Conservation (phyloP, 2,113 vertebrate genomes). For the Anser cygnoides region DNA sequence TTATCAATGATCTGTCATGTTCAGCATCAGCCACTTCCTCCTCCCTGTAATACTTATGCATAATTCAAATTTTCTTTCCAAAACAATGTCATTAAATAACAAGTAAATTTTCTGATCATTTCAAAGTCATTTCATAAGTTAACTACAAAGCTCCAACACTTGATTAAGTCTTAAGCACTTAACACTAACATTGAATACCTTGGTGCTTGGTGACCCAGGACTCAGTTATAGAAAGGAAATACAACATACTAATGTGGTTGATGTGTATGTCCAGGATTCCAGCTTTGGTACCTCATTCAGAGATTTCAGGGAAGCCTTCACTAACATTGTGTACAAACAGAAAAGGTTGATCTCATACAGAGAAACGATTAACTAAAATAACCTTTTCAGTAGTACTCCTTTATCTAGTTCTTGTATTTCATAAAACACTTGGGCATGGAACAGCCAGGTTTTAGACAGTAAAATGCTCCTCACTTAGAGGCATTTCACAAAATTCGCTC, state of each 20-base stretch:
- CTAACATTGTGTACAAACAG: not conserved
- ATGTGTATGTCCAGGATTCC: not conserved
- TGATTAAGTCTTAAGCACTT: not conserved
- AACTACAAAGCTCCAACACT: not conserved
- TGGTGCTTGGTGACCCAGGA: not conserved
- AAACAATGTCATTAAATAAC: not conserved
- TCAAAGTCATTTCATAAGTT: not conserved
- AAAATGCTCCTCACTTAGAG: not conserved
- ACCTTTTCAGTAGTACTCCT: not conserved
- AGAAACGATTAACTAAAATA: not conserved
- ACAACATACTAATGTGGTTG: not conserved
- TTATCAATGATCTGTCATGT: not conserved
- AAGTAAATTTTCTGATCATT: not conserved
- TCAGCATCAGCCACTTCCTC: not conserved
- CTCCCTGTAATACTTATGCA: not conserved
- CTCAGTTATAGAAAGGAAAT: not conserved
- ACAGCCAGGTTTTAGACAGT: not conserved
- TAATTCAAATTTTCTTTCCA: not conserved
- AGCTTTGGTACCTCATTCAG: not conserved
- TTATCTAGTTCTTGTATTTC: not conserved
- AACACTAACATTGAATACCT: not conserved
- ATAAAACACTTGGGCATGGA: not conserved
- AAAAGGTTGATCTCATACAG: not conserved
- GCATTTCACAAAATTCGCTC: not conserved
- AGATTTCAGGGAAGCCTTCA: not conserved